These are phyloP conservation scores for Lithophane ornitopus DNA, from an alignment of 2,888 invertebrate genomes.

Conservation along the genomic window DNA sequence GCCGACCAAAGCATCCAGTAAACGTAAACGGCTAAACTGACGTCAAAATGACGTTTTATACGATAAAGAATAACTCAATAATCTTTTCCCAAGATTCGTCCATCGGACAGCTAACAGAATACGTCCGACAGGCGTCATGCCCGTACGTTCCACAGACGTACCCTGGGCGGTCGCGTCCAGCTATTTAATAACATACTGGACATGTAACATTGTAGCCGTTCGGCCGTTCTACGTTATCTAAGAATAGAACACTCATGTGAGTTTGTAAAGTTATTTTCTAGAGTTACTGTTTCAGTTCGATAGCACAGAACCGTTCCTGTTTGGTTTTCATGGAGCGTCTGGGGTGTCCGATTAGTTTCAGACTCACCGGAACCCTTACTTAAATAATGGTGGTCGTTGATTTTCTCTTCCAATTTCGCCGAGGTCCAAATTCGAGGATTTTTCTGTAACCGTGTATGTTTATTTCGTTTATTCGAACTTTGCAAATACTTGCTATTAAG, in stretches of 20 bases:
- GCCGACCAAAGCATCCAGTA: not conserved
- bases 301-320: not conserved
- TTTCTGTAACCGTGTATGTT: not conserved
- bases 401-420: not conserved
- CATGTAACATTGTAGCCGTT: not conserved
- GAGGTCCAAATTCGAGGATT: not conserved
- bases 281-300: constrained; percentile 4
- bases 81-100: not conserved
- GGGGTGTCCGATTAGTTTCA: not conserved
- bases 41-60: not conserved
- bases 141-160: not conserved
- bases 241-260: not conserved
- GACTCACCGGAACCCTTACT: not conserved
- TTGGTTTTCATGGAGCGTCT: constrained; percentile 1
- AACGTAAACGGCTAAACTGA: not conserved
- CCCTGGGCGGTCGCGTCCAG: not conserved
- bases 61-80: not conserved
- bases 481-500: constrained; percentile 1
- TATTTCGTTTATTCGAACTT: not conserved
- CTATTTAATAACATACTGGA: not conserved
- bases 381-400: not conserved
- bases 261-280: not conserved
- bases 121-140: constrained; percentile 14
- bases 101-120: not conserved
- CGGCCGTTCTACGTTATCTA: not conserved